Base-by-base conservation (phyloP, 2,797 vertebrate species). In the Kryptopterus vitreolus region DNA sequence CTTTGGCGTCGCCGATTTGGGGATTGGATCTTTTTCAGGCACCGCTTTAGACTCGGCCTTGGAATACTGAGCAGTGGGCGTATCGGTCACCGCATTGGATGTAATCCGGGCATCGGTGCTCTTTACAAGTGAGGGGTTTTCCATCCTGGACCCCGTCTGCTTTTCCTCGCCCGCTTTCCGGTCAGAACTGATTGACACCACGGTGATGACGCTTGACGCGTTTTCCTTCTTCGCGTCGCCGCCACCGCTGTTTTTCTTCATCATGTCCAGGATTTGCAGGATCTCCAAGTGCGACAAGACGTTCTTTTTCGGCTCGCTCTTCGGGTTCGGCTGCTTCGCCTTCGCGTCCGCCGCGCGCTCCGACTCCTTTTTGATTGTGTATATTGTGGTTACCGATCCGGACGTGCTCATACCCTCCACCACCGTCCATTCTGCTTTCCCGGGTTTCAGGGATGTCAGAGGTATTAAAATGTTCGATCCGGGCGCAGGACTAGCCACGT, bases 391-490 rank as follows among this genome's bases (percentile, higher is more conserved):
- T 16, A 70, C 12, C 29, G 81, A 50, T n/a, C 18, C 22, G 50
- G 55, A 57, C 43, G 65, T 31, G 18, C 55, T 2, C 4, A 79
- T 61, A 50, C 50, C 71, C 11, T 79, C 61, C 24, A 77, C 57
- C 43, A 80, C 18, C 1, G 72, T 75, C 84, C 82, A 85, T 46
- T 10, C 79, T 29, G 66, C 81, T 72, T 72, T 53, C 4, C 62
- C 26, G 5, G 55, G 26, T 33, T 22, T 61, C 46, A 85, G 82
- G 11, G 61, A 66, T 77, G 87, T 48, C 46, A 81, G 13, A 22
- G 33, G 70, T 78, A 85, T 87, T 2, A 72, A 65, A 29, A 80
- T 24, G 12, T 84, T 83, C 58, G 75, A 70, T 16, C 66, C 48
- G 24, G 61, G 4, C 7, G 6, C 55, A 53, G 77, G 57, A 29